These are phyloP conservation scores for Drosophila lacteicornis DNA, from an alignment of 1,140 invertebrate genomes.

Conservation along the genomic window DNA sequence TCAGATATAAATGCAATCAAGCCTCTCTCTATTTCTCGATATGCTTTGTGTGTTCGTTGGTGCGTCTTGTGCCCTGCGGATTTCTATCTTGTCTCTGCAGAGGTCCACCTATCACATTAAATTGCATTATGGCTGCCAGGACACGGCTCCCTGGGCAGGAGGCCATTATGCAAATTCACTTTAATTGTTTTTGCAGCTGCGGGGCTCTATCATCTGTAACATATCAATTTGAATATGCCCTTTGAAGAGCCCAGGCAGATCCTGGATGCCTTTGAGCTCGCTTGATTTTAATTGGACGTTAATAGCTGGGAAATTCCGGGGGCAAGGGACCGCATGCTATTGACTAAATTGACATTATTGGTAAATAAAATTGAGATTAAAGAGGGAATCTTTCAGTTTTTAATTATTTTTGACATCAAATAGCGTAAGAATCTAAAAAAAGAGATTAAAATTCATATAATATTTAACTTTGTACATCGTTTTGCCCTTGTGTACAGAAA, in stretches of 20 bases:
- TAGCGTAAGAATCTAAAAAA: no score
- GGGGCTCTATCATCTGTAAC: conserved; percentile 7
- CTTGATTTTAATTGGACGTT: conserved; percentile 33
- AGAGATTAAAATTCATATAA: no score
- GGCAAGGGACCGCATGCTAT: not conserved
- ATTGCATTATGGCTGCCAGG: conserved; percentile 35
- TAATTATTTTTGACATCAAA: not conserved
- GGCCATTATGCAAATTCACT: conserved; percentile 49
- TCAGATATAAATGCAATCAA: conserved; percentile 43
- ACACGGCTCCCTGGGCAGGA: conserved; percentile 15
- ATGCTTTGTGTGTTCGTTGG: conserved; percentile 4
- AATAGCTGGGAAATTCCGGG: conserved; percentile 7
- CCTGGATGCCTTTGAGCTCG: conserved; percentile 24
- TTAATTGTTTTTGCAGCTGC: conserved; percentile 45
- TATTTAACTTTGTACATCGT: not conserved
- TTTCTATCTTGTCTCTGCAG: conserved; percentile 30
- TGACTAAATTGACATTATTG: not conserved
- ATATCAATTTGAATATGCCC: not conserved
- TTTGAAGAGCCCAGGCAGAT: conserved; percentile 4
- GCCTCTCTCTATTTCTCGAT: not conserved
- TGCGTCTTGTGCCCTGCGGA: conserved; percentile 33
- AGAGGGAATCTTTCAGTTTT: not conserved
- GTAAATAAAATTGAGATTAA: not conserved
- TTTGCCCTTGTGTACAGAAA: not conserved
- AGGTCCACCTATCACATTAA: conserved; percentile 42